A percentile compares a stretch with the other conserved stretches of the same genome.
These are phyloP conservation scores for Syngnathus floridae DNA, from an alignment of 2,113 vertebrate genomes.

Conservation along the genomic window DNA sequence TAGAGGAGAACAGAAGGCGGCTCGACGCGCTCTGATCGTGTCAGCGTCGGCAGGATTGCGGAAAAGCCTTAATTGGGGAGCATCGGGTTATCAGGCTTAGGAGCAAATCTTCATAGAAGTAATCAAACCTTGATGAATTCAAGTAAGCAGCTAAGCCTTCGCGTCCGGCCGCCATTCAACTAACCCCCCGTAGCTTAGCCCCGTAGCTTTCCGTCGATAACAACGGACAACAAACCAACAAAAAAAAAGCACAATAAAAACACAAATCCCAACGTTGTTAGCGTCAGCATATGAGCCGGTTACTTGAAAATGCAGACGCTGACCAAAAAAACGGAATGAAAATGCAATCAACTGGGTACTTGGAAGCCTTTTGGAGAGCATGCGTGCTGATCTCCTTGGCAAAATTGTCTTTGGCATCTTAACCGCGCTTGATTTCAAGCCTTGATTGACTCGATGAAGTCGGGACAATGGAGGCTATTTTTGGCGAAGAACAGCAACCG, in stretches of 20 bases:
- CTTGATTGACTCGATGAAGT: constrained; percentile 60
- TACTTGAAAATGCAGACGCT: constrained; percentile 50
- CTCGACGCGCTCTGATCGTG: constrained; percentile 46
- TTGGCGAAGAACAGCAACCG: constrained; percentile 23
- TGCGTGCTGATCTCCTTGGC: constrained; percentile 47
- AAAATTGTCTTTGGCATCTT: constrained; percentile 55
- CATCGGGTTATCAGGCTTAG: constrained; percentile 63
- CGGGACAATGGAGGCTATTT: constrained; percentile 35
- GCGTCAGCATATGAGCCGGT: constrained; percentile 54
- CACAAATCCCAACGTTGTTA: constrained; percentile 61
- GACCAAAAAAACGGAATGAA: constrained; percentile 54
- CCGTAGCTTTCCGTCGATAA: constrained; percentile 55
- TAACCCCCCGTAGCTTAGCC: constrained; percentile 53
- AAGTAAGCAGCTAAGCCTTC: constrained; percentile 63
- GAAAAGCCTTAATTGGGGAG: constrained; percentile 66
- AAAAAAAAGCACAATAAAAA: constrained; percentile 31
- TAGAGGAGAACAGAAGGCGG: constrained; percentile 35
- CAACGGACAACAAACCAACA: constrained; percentile 24
- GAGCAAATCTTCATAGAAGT: constrained; percentile 68
- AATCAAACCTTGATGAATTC: constrained; percentile 75
- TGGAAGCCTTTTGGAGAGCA: constrained; percentile 47
- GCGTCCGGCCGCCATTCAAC: constrained; percentile 55
- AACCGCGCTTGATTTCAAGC: constrained; percentile 55
- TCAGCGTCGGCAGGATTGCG: constrained; percentile 51
- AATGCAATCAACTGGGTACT: constrained; percentile 59